phyloP scores from a whole-genome alignment of 1,140 invertebrate species.

The Lysiphlebus fabarum region DNA sequence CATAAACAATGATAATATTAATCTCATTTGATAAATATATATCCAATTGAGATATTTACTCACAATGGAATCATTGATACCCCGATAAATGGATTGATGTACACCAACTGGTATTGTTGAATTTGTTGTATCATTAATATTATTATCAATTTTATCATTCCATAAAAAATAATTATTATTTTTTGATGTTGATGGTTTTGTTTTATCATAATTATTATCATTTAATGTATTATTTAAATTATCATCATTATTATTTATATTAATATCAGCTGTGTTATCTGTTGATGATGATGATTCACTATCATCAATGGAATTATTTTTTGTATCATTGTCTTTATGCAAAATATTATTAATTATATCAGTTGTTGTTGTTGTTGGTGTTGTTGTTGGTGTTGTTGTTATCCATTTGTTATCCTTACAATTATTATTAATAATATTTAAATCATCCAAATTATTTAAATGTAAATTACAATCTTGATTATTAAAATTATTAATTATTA shows the following conservation, averaged over 20 bases:
- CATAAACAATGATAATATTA: too few species aligned
- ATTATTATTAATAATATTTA: neutral
- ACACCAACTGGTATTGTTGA: slow-evolving; percentile 25
- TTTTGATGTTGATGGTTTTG: slow-evolving; percentile 41
- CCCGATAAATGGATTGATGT: slow-evolving; percentile 32
- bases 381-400: slow-evolving; percentile 7
- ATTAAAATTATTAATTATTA: slow-evolving; percentile 39
- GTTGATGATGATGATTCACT: slow-evolving; percentile 15
- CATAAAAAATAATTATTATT: slow-evolving; percentile 28
- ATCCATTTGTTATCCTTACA: neutral
- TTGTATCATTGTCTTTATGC: neutral
- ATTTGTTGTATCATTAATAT: slow-evolving; percentile 20
- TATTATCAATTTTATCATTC: slow-evolving; percentile 18
- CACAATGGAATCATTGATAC: slow-evolving; percentile 39
- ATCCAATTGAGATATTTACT: slow-evolving; percentile 27
- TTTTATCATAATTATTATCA: slow-evolving; percentile 30
- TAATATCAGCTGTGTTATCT: slow-evolving; percentile 15
- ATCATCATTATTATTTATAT: too few species aligned
- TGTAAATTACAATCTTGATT: slow-evolving; percentile 28
- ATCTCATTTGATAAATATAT: too few species aligned
- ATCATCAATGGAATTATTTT: neutral
- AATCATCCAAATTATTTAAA: neutral
- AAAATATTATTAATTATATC: too few species aligned
- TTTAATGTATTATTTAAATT: slow-evolving; percentile 18
- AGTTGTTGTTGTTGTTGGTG: too few species aligned